phyloP scores from a whole-genome alignment of 2,113 vertebrate species.

The Eublepharis macularius region DNA sequence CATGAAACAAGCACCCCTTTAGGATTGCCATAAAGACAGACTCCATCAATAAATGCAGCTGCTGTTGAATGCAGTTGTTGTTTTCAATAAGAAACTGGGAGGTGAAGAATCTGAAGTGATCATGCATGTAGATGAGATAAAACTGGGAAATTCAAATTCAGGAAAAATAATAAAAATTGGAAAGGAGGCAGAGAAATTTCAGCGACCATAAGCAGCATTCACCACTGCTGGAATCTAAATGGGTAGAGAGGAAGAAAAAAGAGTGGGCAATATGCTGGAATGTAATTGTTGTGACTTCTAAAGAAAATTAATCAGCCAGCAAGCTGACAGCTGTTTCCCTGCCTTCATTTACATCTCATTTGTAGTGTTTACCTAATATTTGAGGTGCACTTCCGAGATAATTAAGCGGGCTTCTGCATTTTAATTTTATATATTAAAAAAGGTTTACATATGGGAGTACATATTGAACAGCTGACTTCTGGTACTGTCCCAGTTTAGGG shows the following conservation, averaged over 20 bases:
- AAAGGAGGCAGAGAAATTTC: neutral
- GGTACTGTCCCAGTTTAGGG: neutral
- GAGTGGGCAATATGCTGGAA: neutral
- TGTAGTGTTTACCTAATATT: conserved; percentile 36
- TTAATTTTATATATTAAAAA: neutral
- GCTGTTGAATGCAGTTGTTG: fast-evolving
- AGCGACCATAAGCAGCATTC: neutral
- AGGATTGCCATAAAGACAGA: neutral
- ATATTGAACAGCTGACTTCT: neutral
- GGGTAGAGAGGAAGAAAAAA: neutral
- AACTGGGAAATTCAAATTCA: neutral
- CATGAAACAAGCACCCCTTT: neutral
- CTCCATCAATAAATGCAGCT: neutral
- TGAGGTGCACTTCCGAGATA: conserved; percentile 35
- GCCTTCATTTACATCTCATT: conserved; percentile 58
- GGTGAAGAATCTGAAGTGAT: neutral
- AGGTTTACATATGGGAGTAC: neutral
- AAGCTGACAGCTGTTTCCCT: conserved; percentile 42
- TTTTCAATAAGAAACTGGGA: neutral
- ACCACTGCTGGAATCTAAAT: conserved; percentile 1
- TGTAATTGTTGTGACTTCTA: conserved; percentile 33
- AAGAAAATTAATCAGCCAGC: conserved; percentile 41
- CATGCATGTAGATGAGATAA: neutral
- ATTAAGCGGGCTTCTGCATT: conserved; percentile 3
- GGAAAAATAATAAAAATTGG: conserved; percentile 1